A percentile compares a stretch with the other conserved stretches of the same genome.
Conservation (phyloP, 2,113 vertebrate genomes). For the Aspidoscelis tigris region DNA sequence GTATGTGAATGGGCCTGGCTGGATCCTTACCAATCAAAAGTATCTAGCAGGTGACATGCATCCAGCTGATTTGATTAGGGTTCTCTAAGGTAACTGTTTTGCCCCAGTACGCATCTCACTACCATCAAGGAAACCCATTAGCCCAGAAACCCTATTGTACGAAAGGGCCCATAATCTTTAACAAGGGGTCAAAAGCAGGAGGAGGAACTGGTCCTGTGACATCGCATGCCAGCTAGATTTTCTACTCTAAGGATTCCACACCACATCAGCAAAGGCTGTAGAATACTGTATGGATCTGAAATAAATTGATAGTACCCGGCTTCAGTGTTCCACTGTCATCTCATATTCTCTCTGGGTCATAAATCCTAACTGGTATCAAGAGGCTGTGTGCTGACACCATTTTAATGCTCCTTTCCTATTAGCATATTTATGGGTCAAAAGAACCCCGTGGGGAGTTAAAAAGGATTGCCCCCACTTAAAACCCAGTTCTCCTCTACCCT, state of each 20-base stretch:
- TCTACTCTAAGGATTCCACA: not conserved
- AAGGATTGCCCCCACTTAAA: not conserved
- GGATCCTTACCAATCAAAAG: no score
- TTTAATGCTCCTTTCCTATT: slow-evolving; percentile 2
- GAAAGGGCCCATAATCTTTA: no score
- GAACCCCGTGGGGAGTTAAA: not conserved
- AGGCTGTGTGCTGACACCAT: not conserved
- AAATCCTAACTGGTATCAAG: not conserved
- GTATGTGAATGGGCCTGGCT: no score
- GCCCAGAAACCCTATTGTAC: no score
- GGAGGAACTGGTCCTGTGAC: not conserved
- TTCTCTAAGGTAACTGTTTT: no score
- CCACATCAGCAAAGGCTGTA: not conserved
- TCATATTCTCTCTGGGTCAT: not conserved
- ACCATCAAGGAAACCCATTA: no score
- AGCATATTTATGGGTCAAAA: not conserved
- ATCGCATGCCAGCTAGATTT: not conserved
- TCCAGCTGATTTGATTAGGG: no score
- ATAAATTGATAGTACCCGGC: not conserved
- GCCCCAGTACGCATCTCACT: no score
- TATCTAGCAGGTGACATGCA: no score
- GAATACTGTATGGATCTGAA: not conserved
- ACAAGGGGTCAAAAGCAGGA: no score
- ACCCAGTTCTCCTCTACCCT: not conserved
- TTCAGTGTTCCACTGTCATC: not conserved